Conservation (phyloP, 1,140 invertebrate genomes). For the Agraylea sexmaculata region DNA sequence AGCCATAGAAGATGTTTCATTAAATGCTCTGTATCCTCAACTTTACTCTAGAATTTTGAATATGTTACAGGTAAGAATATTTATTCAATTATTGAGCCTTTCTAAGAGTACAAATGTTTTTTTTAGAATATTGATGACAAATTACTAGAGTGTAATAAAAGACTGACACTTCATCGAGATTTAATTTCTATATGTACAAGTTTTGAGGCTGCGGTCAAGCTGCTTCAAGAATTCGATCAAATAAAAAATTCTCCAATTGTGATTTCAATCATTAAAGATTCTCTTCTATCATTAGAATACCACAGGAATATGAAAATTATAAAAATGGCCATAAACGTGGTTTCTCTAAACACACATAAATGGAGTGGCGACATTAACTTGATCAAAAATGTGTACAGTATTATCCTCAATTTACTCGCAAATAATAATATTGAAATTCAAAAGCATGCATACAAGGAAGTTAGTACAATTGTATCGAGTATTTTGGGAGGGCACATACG, state of each 20-base stretch:
- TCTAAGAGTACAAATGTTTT: constrained; percentile 8
- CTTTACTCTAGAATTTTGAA: constrained; percentile 24
- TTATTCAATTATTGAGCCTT: constrained; percentile 2
- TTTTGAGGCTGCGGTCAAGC: constrained; percentile 36
- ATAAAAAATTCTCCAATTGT: constrained; percentile 24
- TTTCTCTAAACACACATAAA: constrained; percentile 28
- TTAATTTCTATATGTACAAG: constrained; percentile 33
- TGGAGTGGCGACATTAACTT: constrained; percentile 27
- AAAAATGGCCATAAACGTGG: constrained; percentile 29
- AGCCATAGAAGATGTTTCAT: constrained; percentile 24
- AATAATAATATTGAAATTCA: constrained; percentile 32
- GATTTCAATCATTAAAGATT: constrained; percentile 29
- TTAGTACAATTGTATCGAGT: constrained; percentile 27
- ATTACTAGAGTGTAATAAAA: constrained; percentile 20
- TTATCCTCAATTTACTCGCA: constrained; percentile 34
- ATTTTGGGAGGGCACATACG: constrained; percentile 27
- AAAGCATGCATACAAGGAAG: constrained; percentile 26
- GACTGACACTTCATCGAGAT: constrained; percentile 29
- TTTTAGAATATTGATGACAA: constrained; percentile 21
- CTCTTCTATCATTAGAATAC: constrained; percentile 37
- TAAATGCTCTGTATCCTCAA: constrained; percentile 26
- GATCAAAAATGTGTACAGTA: constrained; percentile 29
- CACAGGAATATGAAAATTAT: constrained; percentile 36
- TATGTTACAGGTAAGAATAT: constrained; percentile 27
- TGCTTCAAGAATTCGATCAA: constrained; percentile 31